A percentile compares a stretch with the other conserved stretches of the same genome.
Conservation (phyloP, 1,140 invertebrate species). For the Ooceraea biroi region DNA sequence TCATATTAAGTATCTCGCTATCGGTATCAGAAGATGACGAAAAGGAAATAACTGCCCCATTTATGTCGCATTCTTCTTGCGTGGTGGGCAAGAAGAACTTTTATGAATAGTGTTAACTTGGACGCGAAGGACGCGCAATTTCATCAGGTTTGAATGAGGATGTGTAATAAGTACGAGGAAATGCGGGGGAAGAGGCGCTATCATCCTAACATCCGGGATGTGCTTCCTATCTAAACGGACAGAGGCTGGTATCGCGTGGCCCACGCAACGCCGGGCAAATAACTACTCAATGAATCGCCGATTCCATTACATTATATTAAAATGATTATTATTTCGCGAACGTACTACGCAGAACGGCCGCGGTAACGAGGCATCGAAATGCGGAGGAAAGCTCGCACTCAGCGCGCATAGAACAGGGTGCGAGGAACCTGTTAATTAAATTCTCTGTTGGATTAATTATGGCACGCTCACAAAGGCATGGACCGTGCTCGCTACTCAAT, state of each 20-base stretch:
- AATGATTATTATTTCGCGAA: slow-evolving; percentile 44
- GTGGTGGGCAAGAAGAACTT: neutral
- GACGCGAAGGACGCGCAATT: slow-evolving; percentile 59
- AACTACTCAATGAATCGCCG: slow-evolving; percentile 77
- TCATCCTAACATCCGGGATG: slow-evolving; percentile 84
- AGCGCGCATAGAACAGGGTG: neutral
- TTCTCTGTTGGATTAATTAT: slow-evolving; percentile 28
- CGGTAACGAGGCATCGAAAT: neutral
- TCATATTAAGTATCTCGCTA: neutral
- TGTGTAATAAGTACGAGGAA: slow-evolving; percentile 80
- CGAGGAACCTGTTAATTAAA: slow-evolving; percentile 15
- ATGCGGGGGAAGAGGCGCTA: slow-evolving; percentile 83
- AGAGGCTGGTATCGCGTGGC: slow-evolving; percentile 78
- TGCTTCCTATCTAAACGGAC: slow-evolving; percentile 83
- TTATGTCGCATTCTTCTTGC: neutral
- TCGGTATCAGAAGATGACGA: neutral
- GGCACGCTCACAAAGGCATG: neutral
- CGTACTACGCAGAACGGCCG: neutral
- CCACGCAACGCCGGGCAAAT: slow-evolving; percentile 77
- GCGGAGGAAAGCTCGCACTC: neutral
- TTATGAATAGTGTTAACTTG: neutral
- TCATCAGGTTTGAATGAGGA: slow-evolving; percentile 58
- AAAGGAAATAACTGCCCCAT: neutral
- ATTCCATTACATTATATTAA: slow-evolving; percentile 70
- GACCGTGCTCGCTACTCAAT: neutral